phyloP scores from a whole-genome alignment of 2,797 vertebrate species.

The Gallinago stenura region DNA sequence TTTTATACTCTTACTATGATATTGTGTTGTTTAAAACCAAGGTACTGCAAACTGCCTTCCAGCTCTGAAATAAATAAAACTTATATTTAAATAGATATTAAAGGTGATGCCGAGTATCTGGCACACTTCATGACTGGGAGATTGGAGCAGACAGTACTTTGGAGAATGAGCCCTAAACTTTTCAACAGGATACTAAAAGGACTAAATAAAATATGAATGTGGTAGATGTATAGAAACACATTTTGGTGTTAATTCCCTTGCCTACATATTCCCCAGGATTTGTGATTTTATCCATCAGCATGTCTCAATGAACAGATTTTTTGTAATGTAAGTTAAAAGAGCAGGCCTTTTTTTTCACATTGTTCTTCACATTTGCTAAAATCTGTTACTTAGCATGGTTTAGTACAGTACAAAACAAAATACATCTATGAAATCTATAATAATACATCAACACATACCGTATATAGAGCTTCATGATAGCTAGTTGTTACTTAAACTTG shows the following conservation, averaged over 20 bases:
- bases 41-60: background rate
- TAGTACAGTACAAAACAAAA: background rate
- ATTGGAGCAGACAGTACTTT: background rate
- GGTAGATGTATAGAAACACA: background rate
- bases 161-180: slow-evolving; percentile 2
- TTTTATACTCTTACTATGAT: background rate
- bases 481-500: slow-evolving; percentile 74
- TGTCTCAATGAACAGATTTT: background rate
- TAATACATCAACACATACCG: background rate
- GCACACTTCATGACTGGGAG: background rate
- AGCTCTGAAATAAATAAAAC: background rate
- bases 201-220: slow-evolving; percentile 9
- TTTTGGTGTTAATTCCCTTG: slow-evolving; percentile 22
- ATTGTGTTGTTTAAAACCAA: background rate
- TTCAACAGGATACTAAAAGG: background rate
- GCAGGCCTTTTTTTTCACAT: background rate
- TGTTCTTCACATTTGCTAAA: slow-evolving; percentile 22
- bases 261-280: background rate
- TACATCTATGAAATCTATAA: slow-evolving; percentile 13
- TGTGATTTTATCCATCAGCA: slow-evolving; percentile 15
- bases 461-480: slow-evolving; percentile 57
- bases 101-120: background rate
- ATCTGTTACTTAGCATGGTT: background rate
- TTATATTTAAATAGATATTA: background rate
- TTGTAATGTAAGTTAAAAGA: background rate